Evolutionary conservation across 2,797 vertebrate species (phyloP), one percentile per base, ranked within the genome.

Genomic region (Coregonus sp.): DNA sequence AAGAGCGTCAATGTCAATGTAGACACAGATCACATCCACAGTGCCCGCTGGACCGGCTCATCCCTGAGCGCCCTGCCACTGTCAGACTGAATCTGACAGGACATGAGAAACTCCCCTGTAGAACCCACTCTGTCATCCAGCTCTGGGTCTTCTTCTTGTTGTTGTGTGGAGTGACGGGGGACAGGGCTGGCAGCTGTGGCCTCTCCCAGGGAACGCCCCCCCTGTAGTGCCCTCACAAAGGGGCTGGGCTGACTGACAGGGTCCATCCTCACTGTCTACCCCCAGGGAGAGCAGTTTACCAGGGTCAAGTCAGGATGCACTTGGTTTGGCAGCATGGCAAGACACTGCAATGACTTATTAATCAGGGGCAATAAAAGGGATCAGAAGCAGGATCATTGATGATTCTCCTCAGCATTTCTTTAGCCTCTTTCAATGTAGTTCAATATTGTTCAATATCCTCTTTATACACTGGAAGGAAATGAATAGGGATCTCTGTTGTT

Each of bases 111-210:
- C 25, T 25, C 31, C 16, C 4, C 15, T 56, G 16, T 18, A 1
- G 54, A 56, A n/a, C 1, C 40, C 40, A 2, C 9, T 47, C 37
- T 40, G 37, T 40, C n/a, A 9, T 61, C 20, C 15, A 6, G 20
- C n/a, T 25, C 16, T 11, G 37, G 70, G 59, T 37, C 35, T 4
- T n/a, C 4, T 63, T 52, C 0, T 9, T 18, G 70, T 72, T 56
- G 4, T 31, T 20, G 7, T 47, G 40, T 74, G 52, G 68, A 70
- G 67, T 75, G 74, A 69, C 76, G 74, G 79, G 81, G 74, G 9
- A 47, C 9, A 2, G 40, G 40, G 40, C 40, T 47, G 75, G 35
- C 67, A 61, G 72, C 50, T 72, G 51, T 56, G 51, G 25, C 31
- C 20, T 72, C 25, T 72, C 70, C 29, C 50, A 72, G 70, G 51